Evolutionary conservation across 2,113 vertebrate species (phyloP).

Genomic region (Ciconia maguari): DNA sequence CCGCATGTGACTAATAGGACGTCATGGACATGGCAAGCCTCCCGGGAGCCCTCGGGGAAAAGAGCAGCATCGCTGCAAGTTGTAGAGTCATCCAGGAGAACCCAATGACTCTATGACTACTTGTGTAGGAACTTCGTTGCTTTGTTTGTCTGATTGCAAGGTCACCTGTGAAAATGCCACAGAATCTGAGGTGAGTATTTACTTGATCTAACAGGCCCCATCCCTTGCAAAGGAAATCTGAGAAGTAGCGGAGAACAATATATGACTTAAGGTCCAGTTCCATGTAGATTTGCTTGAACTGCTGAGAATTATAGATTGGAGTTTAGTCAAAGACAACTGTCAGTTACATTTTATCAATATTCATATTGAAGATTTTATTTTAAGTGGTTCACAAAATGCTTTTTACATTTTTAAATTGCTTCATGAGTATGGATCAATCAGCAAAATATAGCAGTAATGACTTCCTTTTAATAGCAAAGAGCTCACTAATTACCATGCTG

Average conservation of each 20-base stretch:
- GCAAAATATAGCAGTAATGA: slow-evolving; percentile 70
- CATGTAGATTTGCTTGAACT: not conserved
- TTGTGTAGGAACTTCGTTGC: not conserved
- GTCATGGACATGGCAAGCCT: not conserved
- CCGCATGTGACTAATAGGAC: not conserved
- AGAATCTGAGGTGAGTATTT: not conserved
- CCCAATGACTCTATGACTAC: not conserved
- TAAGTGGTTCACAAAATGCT: slow-evolving; percentile 40
- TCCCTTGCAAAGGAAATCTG: not conserved
- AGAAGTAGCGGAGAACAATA: not conserved
- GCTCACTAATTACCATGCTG: slow-evolving; percentile 68
- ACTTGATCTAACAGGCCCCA: not conserved
- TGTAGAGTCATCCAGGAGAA: not conserved
- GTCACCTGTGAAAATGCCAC: not conserved
- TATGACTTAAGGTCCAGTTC: not conserved
- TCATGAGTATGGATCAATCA: slow-evolving; percentile 66
- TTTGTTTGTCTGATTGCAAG: not conserved
- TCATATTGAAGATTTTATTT: slow-evolving; percentile 36
- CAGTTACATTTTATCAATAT: slow-evolving; percentile 9
- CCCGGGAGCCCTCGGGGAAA: not conserved
- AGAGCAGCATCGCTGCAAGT: not conserved
- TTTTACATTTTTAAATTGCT: slow-evolving; percentile 56
- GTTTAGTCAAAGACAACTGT: slow-evolving; percentile 6
- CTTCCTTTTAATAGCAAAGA: slow-evolving; percentile 65
- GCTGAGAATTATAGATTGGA: not conserved